A percentile compares a stretch with the other conserved stretches of the same genome.
Conservation (phyloP, 2,888 invertebrate species). For the Caenorhabditis angaria region DNA sequence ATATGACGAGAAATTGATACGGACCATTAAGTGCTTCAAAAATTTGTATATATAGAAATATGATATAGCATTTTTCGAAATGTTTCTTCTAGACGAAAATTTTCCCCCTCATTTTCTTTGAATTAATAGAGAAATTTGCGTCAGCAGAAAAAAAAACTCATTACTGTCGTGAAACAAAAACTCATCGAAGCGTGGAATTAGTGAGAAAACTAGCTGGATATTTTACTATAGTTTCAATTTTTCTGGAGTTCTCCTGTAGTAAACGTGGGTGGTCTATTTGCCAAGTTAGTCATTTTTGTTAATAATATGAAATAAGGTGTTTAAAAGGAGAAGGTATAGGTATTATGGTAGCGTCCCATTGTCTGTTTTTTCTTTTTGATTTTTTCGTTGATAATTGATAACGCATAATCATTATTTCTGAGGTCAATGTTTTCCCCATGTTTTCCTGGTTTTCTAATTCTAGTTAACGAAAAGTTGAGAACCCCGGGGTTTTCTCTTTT, state of each 20-base stretch:
- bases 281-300: not conserved
- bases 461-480: too few relatives aligned
- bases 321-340: not conserved
- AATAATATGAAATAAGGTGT: not conserved
- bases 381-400: too few relatives aligned
- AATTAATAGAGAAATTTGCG: too few relatives aligned
- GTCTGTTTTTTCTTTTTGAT: not conserved
- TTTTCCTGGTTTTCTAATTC: too few relatives aligned
- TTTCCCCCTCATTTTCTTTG: too few relatives aligned
- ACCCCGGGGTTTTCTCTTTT: too few relatives aligned
- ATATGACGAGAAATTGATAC: not conserved
- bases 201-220: not conserved
- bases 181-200: not conserved
- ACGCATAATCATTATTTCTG: too few relatives aligned
- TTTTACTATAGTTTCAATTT: not conserved
- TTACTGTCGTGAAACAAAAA: conserved; percentile 1
- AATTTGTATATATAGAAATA: conserved; percentile 1
- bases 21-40: conserved; percentile 2
- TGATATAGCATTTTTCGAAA: not conserved
- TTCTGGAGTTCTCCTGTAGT: too few relatives aligned
- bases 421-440: too few relatives aligned
- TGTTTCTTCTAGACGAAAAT: not conserved
- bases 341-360: not conserved
- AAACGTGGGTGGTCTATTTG: not conserved
- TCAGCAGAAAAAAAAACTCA: not conserved